phyloP scores from a whole-genome alignment of 2,888 invertebrate species.

The Ceramica pisi region DNA sequence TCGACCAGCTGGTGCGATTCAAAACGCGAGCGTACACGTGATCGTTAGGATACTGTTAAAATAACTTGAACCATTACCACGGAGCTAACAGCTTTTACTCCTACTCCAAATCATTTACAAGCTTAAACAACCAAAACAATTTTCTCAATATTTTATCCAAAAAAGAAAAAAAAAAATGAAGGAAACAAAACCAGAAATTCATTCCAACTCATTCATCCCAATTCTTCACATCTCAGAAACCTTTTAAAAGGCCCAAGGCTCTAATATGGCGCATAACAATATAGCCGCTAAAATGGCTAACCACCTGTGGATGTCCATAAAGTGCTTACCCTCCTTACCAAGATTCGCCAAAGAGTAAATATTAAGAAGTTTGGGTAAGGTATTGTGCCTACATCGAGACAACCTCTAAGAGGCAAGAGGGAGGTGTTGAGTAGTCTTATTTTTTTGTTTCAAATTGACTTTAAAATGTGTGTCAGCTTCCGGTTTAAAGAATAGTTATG shows the following conservation, averaged over 20 bases:
- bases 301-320: slow-evolving; percentile 77
- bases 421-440: background rate
- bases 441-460: background rate
- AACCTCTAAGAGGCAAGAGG: slow-evolving; percentile 14
- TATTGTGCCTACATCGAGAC: slow-evolving; percentile 32
- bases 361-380: background rate
- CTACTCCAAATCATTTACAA: too few relatives aligned
- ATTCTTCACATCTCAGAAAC: slow-evolving; percentile 11
- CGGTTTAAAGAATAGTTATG: background rate
- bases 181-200: background rate
- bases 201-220: slow-evolving; percentile 9
- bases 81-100: too few relatives aligned
- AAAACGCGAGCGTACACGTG: too few relatives aligned
- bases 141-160: background rate
- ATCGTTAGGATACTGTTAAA: too few relatives aligned
- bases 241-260: slow-evolving; percentile 31
- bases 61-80: too few relatives aligned
- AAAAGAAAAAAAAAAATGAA: background rate
- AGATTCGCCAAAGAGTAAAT: slow-evolving; percentile 55
- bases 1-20: too few relatives aligned
- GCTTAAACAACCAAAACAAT: too few relatives aligned
- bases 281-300: slow-evolving; percentile 66
- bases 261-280: slow-evolving; percentile 60
- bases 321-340: slow-evolving; percentile 61
- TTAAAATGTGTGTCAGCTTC: background rate